Base-by-base conservation (phyloP, 1,140 invertebrate species). In the Cryptotermes secundus region DNA sequence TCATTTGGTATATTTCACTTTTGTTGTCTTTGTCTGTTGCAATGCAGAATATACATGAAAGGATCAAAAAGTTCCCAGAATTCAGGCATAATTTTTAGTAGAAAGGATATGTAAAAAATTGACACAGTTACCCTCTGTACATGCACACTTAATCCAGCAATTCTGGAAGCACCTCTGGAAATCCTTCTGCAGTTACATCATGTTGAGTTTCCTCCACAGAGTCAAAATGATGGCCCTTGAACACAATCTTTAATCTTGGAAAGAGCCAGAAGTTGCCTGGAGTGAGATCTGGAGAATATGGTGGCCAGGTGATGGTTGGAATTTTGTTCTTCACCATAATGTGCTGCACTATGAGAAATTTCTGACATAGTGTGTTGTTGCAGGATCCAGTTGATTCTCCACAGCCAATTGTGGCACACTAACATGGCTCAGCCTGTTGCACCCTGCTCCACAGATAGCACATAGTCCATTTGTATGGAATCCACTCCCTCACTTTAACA, bases 301-400 rank as follows among this genome's bases (percentile, higher is more conserved):
- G 87, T 85, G 86, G 84, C 72, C 89, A 88, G 35, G 80, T 85
- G 83, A 87, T 65, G 53, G 86, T 34, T 34, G 86, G 72, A 85
- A 87, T 87, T 16, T 83, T 84, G 84, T 89, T 85, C 84, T 85
- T 87, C 35, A 81, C 83, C 83, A 87, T 86, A 86, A 86, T 87
- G 72, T 86, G 81, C 34, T 85, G 35, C 9, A 86, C 80, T 49
- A 87, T 35, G 10, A 87, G 72, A 24, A 87, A 85, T 53, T 84
- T 84, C 82, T 89, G 86, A 53, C 85, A 83, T 35, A 86, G 86
- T 22, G 87, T 87, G 86, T 89, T 89, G 85, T 89, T 88, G 87
- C n/a, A 88, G 84, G n/a, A 86, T 81, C 86, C 87, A 88, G 42
- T 86, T 34, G 35, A 22, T 31, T 19, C 9, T 42, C 38, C 38